Percentiles rank a stretch among this genome's conserved stretches.
Evolutionary conservation across 1,140 invertebrate genomes (phyloP).

Genomic region (Vanessa tameamea): DNA sequence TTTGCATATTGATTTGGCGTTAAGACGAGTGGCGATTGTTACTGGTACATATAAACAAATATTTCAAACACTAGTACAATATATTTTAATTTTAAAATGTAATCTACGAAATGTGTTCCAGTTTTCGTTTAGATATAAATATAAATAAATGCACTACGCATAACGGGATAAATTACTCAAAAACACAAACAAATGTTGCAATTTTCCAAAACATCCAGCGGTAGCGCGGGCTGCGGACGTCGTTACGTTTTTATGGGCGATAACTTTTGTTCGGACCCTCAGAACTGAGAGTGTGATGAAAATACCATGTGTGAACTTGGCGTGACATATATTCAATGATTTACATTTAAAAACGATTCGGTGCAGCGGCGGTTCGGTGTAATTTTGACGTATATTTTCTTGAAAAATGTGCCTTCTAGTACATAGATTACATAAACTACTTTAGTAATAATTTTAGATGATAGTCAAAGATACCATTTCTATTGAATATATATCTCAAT

Average conservation of each 20-base stretch:
- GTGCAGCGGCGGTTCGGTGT: background rate
- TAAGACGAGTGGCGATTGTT: no score
- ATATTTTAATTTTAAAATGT: no score
- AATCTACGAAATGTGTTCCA: no score
- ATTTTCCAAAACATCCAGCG: conserved; percentile 17
- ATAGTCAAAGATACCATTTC: background rate
- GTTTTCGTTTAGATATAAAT: no score
- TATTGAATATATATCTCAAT: background rate
- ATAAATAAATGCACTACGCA: background rate
- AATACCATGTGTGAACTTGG: background rate
- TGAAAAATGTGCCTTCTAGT: no score
- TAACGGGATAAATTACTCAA: conserved; percentile 17
- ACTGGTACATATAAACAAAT: no score
- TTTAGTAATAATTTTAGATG: background rate
- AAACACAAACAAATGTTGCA: conserved; percentile 26
- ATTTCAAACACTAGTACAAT: no score
- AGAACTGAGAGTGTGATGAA: background rate
- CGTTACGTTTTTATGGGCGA: conserved; percentile 32
- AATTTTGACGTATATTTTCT: background rate
- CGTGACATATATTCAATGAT: background rate
- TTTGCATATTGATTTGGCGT: no score
- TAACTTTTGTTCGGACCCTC: conserved; percentile 17
- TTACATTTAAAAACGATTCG: conserved; percentile 10
- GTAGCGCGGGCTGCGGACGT: conserved; percentile 5
- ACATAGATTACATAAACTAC: no score